Percentiles rank a stretch among this genome's conserved stretches.
Evolutionary conservation across 1,140 invertebrate species (phyloP).

Genomic region (Caenorhabditis inopinata): DNA sequence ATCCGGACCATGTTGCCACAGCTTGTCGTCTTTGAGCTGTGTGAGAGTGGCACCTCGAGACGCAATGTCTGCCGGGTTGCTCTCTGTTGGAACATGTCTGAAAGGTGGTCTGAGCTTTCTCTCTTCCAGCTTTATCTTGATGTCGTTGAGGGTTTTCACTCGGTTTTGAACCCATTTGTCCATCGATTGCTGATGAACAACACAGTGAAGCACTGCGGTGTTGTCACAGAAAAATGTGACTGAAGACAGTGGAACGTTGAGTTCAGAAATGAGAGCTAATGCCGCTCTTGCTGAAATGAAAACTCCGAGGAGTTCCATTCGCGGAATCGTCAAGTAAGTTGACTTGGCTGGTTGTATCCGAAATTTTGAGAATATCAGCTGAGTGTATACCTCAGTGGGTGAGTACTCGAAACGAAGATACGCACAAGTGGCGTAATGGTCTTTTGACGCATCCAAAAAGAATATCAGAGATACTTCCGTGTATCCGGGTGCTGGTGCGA

Average conservation of each 20-base stretch:
- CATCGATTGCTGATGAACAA: background rate
- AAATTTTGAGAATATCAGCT: background rate
- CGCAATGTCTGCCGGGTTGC: background rate
- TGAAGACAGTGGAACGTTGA: background rate
- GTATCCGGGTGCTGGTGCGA: background rate
- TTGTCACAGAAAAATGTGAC: too few species aligned
- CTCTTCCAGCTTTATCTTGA: too few species aligned
- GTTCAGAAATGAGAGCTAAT: background rate
- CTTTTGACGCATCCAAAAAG: background rate
- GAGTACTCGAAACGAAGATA: background rate
- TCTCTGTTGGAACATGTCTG: background rate
- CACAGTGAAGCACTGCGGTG: background rate
- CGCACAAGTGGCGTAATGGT: background rate
- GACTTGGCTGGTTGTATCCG: background rate
- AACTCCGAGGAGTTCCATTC: too few species aligned
- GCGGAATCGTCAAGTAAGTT: background rate
- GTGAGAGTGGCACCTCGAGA: background rate
- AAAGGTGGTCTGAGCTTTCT: background rate
- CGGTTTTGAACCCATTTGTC: background rate
- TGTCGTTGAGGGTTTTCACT: too few species aligned
- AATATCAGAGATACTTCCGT: background rate
- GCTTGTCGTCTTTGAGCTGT: background rate
- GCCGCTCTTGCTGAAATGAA: background rate
- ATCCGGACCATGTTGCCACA: too few species aligned
- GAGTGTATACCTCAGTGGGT: background rate